Percentiles rank a stretch among this genome's conserved stretches.
Conservation (phyloP, 2,888 invertebrate genomes). For the Druceiella hillmani region DNA sequence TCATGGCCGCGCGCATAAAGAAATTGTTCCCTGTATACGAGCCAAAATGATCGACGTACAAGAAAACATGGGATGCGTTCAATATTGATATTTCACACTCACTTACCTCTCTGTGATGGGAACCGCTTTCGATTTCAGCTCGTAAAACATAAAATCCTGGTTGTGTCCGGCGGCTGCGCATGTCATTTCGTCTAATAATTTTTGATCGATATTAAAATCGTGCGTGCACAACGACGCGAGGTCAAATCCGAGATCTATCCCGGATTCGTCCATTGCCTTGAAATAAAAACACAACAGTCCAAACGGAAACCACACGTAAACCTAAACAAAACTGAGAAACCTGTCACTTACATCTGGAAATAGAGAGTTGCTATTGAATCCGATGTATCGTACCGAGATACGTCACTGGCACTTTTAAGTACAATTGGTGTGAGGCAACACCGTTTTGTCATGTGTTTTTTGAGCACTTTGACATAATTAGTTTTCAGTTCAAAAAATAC, state of each 20-base stretch:
- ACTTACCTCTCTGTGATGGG: slow-evolving; percentile 54
- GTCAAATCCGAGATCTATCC: slow-evolving; percentile 61
- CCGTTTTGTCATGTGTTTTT: no score
- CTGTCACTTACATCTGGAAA: slow-evolving; percentile 32
- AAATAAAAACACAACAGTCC: slow-evolving; percentile 35
- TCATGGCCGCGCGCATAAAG: no score
- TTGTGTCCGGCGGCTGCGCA: slow-evolving; percentile 42
- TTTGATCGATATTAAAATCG: slow-evolving; percentile 48
- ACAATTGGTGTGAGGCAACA: no score
- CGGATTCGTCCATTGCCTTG: slow-evolving; percentile 56
- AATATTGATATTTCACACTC: not conserved
- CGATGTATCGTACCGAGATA: no score
- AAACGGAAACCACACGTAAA: no score
- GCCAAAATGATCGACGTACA: slow-evolving; percentile 48
- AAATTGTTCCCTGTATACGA: slow-evolving; percentile 41
- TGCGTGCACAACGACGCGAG: slow-evolving; percentile 53
- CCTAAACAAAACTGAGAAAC: not conserved
- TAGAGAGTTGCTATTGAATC: slow-evolving; percentile 33
- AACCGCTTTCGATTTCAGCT: slow-evolving; percentile 56
- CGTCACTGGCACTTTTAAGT: no score
- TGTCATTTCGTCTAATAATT: slow-evolving; percentile 51
- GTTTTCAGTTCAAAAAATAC: no score
- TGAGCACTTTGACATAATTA: no score
- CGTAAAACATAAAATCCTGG: slow-evolving; percentile 59
- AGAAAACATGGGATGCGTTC: slow-evolving; percentile 13